Base-by-base conservation (phyloP, 2,113 vertebrate genomes). In the Gadus macrocephalus region DNA sequence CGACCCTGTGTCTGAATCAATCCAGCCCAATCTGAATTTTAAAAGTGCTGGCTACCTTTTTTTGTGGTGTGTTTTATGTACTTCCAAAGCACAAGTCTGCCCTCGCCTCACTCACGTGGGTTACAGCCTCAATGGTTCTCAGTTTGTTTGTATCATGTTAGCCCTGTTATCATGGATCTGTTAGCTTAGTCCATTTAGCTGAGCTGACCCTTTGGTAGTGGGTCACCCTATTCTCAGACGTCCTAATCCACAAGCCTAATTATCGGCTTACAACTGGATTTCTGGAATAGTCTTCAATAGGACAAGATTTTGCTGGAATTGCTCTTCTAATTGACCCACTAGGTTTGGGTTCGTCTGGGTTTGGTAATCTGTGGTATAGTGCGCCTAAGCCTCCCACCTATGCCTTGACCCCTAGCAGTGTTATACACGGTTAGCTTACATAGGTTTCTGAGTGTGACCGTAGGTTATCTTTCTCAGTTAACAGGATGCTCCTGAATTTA, bases 221-320 rank as follows among this genome's bases (percentile, higher is more conserved):
- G 60, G 64, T 81, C 70, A 79, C 64, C 74, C 80, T 76, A 81
- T 87, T 85, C 81, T 78, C 72, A 85, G 79, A 76, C 66, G 9
- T 17, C 68, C 64, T 81, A 75, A 79, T 84, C 74, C 76, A 77
- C 78, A 81, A 77, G 73, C 64, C 77, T 86, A 87, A 86, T 83
- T 83, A 83, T 82, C 74, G 76, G 77, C 80, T 79, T 78, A 81
- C 68, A 74, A 81, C 49, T 68, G 66, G 38, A 67, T 62, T 85
- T 87, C 78, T 81, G 73, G 80, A 87, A 79, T 75, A 65, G 31
- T 49, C 28, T 42, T 12, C 15, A 64, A 64, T 38, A 42, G 73
- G 62, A 16, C 11, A 59, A 15, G 8, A 72, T 69, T 42, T 55
- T 60, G 31, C 73, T 62, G 68, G 77, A 81, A 74, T 75, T 71